Base-by-base conservation (phyloP, 2,888 invertebrate genomes). In the Parnassius glacialis region DNA sequence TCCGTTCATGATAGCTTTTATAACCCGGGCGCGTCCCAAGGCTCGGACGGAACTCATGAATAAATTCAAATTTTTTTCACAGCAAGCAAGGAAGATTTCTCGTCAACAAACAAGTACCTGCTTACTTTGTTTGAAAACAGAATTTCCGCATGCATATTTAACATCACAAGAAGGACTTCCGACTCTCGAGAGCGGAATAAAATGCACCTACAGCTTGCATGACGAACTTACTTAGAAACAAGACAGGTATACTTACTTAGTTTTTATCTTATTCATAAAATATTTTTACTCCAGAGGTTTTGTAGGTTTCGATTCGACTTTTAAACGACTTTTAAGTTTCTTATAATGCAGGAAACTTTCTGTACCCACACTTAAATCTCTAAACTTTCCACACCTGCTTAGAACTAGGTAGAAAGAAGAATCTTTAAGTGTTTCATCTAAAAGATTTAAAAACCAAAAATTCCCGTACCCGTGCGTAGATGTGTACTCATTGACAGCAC, bases 91-190 rank as follows among this genome's bases (percentile, higher is more conserved):
- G 48, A 52, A 53, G 42, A 53, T 43, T 57, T 20, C 42, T 25
- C 45, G 44, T 44, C 53, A 47, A 59, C 41, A 57, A 48, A 44
- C 58, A 52, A 41, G 52, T 55, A 51, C 51, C 34, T 34, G 34
- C 34, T 44, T 12, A 44, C 60, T 61, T 55, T 54, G 44, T 61
- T 57, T 48, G 52, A 16, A 52, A 57, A 61, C 52, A 57, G 20
- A 61, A 61, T 47, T 52, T 57, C 52, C 57, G 52, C 57, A n/a
- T 62, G 53, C 57, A 57, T 61, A 62, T 53, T 62, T 57, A 62
- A 57, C 56, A 52, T 47, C 54, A 47, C 43, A 48, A 20, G 34
- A n/a, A 47, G 47, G 42, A 47, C 47, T 51, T 52, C 57, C 47
- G 16, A n/a, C 45, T 43, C 12, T 13, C 41, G 52, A 52, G 60